These are phyloP conservation scores for Drosophila anomalata DNA, from an alignment of 2,888 invertebrate genomes.

Conservation along the genomic window DNA sequence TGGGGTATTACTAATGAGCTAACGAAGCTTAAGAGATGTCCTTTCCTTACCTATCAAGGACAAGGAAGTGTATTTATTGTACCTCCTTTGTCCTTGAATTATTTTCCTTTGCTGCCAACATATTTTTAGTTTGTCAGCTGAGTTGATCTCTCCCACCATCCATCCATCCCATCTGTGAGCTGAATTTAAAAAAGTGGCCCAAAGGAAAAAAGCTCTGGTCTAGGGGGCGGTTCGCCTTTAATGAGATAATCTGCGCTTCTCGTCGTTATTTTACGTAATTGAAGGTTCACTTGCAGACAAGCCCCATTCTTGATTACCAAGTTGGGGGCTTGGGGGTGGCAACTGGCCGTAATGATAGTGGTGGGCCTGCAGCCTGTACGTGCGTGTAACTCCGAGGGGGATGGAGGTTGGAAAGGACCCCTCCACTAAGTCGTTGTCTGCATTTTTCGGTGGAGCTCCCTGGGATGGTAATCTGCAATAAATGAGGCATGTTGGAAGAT, in stretches of 20 bases:
- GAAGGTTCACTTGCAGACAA: conserved; percentile 71
- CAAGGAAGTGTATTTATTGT: neutral
- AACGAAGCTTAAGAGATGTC: no score
- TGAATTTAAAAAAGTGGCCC: conserved; percentile 64
- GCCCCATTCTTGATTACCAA: conserved; percentile 54
- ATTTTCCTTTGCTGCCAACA: conserved; percentile 5
- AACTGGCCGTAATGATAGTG: conserved; percentile 67
- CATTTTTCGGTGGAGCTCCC: conserved; percentile 36
- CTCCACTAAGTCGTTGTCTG: conserved; percentile 8
- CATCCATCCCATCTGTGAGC: conserved; percentile 53
- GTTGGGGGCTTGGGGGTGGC: conserved; percentile 17
- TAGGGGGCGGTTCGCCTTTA: conserved; percentile 59
- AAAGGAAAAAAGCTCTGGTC: neutral
- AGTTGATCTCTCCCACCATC: neutral
- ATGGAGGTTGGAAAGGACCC: conserved; percentile 6
- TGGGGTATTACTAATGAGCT: neutral
- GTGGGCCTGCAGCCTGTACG: conserved; percentile 59
- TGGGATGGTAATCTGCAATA: conserved; percentile 81
- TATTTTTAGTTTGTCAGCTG: conserved; percentile 48
- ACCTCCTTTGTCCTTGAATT: neutral
- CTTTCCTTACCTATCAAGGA: neutral
- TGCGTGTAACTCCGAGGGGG: conserved; percentile 52
- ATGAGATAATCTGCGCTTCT: conserved; percentile 81
- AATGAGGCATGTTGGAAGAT: conserved; percentile 83
- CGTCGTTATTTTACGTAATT: conserved; percentile 74